phyloP scores from a whole-genome alignment of 2,797 vertebrate species.

The Acanthurus lineatus region DNA sequence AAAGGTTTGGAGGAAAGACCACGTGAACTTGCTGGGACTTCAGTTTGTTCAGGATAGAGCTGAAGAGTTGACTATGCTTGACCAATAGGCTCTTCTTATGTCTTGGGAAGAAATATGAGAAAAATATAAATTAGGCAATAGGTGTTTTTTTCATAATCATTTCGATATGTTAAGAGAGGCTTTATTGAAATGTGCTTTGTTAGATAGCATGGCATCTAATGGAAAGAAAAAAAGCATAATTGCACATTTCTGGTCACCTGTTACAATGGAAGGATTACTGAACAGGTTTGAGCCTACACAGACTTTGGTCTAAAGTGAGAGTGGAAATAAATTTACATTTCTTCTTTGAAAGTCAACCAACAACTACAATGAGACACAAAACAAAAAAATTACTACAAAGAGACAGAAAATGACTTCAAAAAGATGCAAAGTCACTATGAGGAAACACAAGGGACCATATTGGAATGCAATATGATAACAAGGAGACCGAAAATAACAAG shows the following conservation, averaged over 20 bases:
- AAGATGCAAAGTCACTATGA: background rate
- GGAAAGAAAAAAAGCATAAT: background rate
- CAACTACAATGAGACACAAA: background rate
- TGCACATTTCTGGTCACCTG: background rate
- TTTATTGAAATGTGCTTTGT: background rate
- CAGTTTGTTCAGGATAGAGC: slow-evolving; percentile 35
- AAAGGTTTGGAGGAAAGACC: slow-evolving; percentile 34
- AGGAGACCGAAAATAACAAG: background rate
- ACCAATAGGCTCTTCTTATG: slow-evolving; percentile 31
- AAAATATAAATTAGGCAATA: slow-evolving; percentile 5
- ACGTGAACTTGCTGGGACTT: slow-evolving; percentile 28
- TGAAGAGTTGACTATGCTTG: slow-evolving; percentile 14
- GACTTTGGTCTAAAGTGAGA: background rate
- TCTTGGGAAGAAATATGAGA: slow-evolving; percentile 47
- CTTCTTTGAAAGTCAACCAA: background rate
- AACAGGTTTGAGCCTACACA: background rate
- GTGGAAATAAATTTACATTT: background rate
- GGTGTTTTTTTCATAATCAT: background rate
- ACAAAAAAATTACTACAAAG: background rate
- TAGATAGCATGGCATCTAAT: slow-evolving; percentile 3
- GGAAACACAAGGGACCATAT: background rate
- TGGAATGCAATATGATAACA: background rate
- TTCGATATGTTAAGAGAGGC: background rate
- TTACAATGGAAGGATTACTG: background rate
- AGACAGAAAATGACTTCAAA: background rate